phyloP scores from a whole-genome alignment of 2,888 invertebrate genomes.

The Galeopsomyia nigrocyanea region DNA sequence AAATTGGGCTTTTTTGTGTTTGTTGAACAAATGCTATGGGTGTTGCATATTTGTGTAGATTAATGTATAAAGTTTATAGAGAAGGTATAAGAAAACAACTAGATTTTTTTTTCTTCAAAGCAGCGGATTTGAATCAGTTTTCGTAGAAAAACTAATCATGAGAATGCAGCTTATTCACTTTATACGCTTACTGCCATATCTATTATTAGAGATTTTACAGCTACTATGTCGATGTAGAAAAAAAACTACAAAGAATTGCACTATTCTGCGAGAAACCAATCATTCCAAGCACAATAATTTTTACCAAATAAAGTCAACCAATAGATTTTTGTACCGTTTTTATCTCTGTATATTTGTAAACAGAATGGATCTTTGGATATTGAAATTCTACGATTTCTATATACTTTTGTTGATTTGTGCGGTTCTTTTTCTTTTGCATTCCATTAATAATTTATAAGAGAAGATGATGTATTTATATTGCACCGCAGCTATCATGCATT shows the following conservation, averaged over 20 bases:
- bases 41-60: constrained; percentile 26
- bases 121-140: constrained; percentile 21
- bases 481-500: constrained; percentile 13
- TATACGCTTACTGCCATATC: constrained; percentile 20
- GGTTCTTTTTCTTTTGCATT: constrained; percentile 37
- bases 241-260: constrained; percentile 20
- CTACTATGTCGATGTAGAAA: neutral
- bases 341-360: neutral
- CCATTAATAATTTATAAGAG: constrained; percentile 41
- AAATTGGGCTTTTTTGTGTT: constrained; percentile 21
- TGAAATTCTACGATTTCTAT: constrained; percentile 35
- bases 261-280: constrained; percentile 25
- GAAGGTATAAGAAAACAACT: constrained; percentile 6
- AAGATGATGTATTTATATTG: constrained; percentile 28
- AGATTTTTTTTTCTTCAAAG: constrained; percentile 20
- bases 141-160: constrained; percentile 1
- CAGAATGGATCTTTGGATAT: constrained; percentile 4
- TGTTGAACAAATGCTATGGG: constrained; percentile 35
- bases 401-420: constrained; percentile 39
- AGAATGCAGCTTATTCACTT: constrained; percentile 17
- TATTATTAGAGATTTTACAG: neutral
- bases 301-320: constrained; percentile 28
- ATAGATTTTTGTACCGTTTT: constrained; percentile 19
- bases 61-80: constrained; percentile 21
- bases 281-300: constrained; percentile 38